Conservation (phyloP, 2,888 invertebrate genomes). For the Pherbina coryleti region DNA sequence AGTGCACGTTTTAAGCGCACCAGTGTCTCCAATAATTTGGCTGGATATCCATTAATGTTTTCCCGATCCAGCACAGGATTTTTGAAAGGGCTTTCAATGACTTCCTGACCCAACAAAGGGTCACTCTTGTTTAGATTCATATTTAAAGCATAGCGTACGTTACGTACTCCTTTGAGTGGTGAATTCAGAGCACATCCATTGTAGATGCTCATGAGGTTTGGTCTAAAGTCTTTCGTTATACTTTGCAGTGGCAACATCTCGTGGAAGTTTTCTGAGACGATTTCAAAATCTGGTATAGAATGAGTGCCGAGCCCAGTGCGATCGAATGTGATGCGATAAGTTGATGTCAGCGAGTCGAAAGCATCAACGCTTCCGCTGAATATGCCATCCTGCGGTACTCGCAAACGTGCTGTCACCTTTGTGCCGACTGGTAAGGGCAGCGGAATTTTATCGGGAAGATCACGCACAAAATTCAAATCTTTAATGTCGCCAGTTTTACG, state of each 20-base stretch:
- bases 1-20: conserved; percentile 90
- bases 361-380: conserved; percentile 96
- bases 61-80: conserved; percentile 66
- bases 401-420: conserved; percentile 86
- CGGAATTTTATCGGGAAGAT: conserved; percentile 94
- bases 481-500: conserved; percentile 84
- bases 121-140: conserved; percentile 74
- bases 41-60: conserved; percentile 84
- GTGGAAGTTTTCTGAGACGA: conserved; percentile 90
- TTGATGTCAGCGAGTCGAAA: conserved; percentile 93
- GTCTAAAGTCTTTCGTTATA: conserved; percentile 84
- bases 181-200: conserved; percentile 65
- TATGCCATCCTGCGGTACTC: conserved; percentile 94
- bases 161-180: conserved; percentile 47
- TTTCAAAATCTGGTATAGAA: conserved; percentile 96
- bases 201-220: conserved; percentile 70
- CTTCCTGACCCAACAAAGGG: conserved; percentile 75
- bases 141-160: conserved; percentile 55
- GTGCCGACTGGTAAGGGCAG: conserved; percentile 95
- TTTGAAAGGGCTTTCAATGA: conserved; percentile 68
- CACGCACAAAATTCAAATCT: conserved; percentile 80
- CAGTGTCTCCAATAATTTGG: conserved; percentile 86
- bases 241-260: conserved; percentile 90
- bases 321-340: conserved; percentile 95
- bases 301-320: conserved; percentile 92